Percentiles rank a stretch among this genome's conserved stretches.
Evolutionary conservation across 1,140 invertebrate genomes (phyloP).

Genomic region (Pararge aegeria): DNA sequence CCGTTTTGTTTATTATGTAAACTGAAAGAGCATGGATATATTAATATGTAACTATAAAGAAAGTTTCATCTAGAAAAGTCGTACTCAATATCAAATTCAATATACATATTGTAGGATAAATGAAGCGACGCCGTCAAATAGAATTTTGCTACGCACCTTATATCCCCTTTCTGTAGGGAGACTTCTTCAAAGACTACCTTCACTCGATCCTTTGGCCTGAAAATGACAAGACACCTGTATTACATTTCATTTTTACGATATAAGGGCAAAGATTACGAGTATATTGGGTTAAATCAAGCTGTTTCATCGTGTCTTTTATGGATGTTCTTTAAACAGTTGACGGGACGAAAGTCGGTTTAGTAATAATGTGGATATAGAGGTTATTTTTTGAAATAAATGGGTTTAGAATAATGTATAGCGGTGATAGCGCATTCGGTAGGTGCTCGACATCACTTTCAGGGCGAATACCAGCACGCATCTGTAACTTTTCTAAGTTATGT

Average conservation of each 20-base stretch:
- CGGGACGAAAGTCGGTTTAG: no score
- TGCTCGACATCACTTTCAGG: no score
- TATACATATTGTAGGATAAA: conserved; percentile 22
- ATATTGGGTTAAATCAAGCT: conserved; percentile 2
- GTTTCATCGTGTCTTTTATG: not conserved
- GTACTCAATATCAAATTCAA: conserved; percentile 16
- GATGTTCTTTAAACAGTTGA: not conserved
- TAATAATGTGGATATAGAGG: no score
- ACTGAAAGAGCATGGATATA: no score
- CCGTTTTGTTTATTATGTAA: no score
- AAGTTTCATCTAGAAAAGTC: not conserved
- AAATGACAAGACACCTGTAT: conserved; percentile 48
- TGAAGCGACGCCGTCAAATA: conserved; percentile 20
- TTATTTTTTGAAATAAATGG: no score
- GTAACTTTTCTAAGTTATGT: no score
- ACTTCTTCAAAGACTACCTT: conserved; percentile 84
- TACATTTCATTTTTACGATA: conserved; percentile 14
- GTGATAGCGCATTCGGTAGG: no score
- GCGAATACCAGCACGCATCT: no score
- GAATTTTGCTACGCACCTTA: conserved; percentile 78
- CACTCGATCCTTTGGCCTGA: conserved; percentile 83
- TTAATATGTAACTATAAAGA: not conserved
- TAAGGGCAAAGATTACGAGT: not conserved
- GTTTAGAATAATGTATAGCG: no score
- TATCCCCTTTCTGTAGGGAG: conserved; percentile 83